Conservation (phyloP, 2,797 vertebrate species). For the Furcifer pardalis region DNA sequence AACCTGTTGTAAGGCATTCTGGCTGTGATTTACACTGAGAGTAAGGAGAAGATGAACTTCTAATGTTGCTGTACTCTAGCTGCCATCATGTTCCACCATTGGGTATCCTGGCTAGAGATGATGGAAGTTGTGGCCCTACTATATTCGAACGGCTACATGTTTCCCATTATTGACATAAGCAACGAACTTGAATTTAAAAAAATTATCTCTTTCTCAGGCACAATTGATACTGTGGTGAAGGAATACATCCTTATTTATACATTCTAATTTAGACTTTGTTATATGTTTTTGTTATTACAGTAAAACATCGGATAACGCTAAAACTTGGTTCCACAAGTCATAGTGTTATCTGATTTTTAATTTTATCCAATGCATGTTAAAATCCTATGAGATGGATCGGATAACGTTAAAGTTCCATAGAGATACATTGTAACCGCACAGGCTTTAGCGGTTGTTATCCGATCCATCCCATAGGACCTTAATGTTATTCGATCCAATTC, state of each 20-base stretch:
- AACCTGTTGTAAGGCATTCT: not conserved
- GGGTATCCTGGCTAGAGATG: not conserved
- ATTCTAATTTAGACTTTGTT: not conserved
- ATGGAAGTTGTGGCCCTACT: not conserved
- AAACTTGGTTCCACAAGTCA: too few species aligned
- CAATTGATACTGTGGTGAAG: not conserved
- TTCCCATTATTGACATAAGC: constrained; percentile 1
- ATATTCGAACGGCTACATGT: not conserved
- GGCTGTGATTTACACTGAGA: not conserved
- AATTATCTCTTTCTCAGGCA: not conserved
- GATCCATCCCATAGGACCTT: too few species aligned
- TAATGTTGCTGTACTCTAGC: not conserved
- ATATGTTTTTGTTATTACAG: too few species aligned
- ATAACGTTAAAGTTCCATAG: too few species aligned
- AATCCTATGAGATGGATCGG: too few species aligned
- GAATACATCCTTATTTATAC: not conserved
- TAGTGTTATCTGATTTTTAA: too few species aligned
- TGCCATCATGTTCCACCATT: too few species aligned
- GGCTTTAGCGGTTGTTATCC: too few species aligned
- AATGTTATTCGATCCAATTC: too few species aligned
- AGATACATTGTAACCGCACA: too few species aligned
- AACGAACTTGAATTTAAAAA: constrained; percentile 7
- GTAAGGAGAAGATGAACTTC: not conserved
- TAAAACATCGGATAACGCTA: too few species aligned
- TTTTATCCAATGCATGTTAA: too few species aligned